Conservation (phyloP, 1,140 invertebrate species). For the Pseudomyrmex cubaensis region DNA sequence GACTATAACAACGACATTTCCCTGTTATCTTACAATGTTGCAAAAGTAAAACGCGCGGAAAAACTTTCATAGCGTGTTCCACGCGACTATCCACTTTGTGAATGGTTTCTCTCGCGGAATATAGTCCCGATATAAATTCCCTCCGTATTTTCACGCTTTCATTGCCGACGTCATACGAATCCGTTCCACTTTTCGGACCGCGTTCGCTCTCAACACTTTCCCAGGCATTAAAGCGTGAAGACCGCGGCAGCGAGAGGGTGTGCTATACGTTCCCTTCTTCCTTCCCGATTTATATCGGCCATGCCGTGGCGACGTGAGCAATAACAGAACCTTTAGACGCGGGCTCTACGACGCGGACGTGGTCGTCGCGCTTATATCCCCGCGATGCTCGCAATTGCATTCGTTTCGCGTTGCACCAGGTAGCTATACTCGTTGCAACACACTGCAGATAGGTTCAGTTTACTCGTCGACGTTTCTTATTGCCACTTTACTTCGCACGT, state of each 20-base stretch:
- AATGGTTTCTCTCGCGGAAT: slow-evolving; percentile 34
- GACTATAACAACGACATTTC: slow-evolving; percentile 31
- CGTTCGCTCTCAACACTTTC: slow-evolving; percentile 51
- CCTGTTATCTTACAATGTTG: slow-evolving; percentile 10
- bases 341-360: slow-evolving; percentile 25
- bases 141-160: slow-evolving; percentile 61
- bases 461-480: slow-evolving; percentile 26
- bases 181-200: slow-evolving; percentile 60
- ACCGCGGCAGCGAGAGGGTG: slow-evolving; percentile 16
- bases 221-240: slow-evolving; percentile 70
- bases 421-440: slow-evolving; percentile 38
- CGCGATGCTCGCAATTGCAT: slow-evolving; percentile 42
- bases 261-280: neutral
- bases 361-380: slow-evolving; percentile 41
- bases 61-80: slow-evolving; percentile 3
- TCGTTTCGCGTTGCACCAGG: slow-evolving; percentile 34
- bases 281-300: slow-evolving; percentile 53
- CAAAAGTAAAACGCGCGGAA: neutral
- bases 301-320: slow-evolving; percentile 25
- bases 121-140: slow-evolving; percentile 32
- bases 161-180: slow-evolving; percentile 65
- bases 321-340: slow-evolving; percentile 55
- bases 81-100: slow-evolving; percentile 31
- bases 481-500: slow-evolving; percentile 4
- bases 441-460: slow-evolving; percentile 33